These are phyloP conservation scores for Chloropsis hardwickii DNA, from an alignment of 2,113 vertebrate species.

Conservation along the genomic window DNA sequence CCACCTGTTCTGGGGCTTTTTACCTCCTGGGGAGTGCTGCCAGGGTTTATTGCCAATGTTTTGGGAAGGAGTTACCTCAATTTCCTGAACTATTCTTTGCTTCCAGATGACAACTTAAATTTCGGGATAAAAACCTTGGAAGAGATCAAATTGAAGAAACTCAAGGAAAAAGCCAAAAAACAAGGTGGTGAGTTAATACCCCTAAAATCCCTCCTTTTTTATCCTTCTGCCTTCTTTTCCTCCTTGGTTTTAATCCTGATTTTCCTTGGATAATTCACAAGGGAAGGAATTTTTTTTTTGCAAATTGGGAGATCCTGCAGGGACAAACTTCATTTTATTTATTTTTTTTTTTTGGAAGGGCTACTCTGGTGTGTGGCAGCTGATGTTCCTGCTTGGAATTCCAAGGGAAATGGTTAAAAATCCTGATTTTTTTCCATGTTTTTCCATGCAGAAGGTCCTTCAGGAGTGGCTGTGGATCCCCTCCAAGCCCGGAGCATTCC, in stretches of 20 bases:
- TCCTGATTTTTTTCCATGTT: neutral
- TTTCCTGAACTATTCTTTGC: neutral
- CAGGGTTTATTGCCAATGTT: neutral
- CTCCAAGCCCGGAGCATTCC: constrained; percentile 57
- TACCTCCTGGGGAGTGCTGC: neutral
- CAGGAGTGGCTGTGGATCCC: constrained; percentile 40
- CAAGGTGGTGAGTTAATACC: constrained; percentile 73
- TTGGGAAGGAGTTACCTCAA: neutral
- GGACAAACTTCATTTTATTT: fast-evolving
- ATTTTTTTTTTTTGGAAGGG: neutral
- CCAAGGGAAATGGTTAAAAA: neutral
- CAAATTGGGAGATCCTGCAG: neutral
- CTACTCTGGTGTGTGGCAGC: neutral
- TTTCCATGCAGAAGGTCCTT: constrained; percentile 62
- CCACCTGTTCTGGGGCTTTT: fast-evolving
- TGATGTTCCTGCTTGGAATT: neutral
- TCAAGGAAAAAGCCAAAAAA: constrained; percentile 85
- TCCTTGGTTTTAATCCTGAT: neutral
- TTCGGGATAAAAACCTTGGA: constrained; percentile 92
- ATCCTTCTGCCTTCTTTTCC: neutral
- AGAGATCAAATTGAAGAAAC: constrained; percentile 88
- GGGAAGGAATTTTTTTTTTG: fast-evolving
- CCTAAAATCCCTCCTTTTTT: neutral
- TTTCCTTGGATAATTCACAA: neutral
- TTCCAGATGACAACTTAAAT: constrained; percentile 81